Evolutionary conservation across 2,113 vertebrate genomes (phyloP).

Genomic region (Callipepla squamata): DNA sequence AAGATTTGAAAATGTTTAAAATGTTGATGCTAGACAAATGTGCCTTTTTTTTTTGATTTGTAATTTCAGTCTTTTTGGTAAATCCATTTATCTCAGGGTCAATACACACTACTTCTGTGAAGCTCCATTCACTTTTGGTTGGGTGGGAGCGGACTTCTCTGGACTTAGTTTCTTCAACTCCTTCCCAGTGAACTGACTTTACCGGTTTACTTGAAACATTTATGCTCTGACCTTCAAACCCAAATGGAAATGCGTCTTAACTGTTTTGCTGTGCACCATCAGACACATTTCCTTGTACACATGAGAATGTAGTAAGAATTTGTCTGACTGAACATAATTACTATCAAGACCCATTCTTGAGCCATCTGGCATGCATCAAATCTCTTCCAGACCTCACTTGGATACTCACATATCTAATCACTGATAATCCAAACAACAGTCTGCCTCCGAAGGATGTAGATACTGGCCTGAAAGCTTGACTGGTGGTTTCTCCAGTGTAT

Average conservation of each 20-base stretch:
- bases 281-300: background rate
- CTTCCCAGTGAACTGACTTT: background rate
- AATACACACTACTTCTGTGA: background rate
- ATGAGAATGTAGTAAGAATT: background rate
- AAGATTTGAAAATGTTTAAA: background rate
- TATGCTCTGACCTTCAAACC: background rate
- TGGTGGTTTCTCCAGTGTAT: background rate
- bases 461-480: background rate
- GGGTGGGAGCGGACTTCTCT: too few species aligned
- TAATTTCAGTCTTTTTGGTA: background rate
- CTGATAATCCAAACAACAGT: background rate
- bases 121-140: too few species aligned
- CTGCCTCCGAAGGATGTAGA: background rate
- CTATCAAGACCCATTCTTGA: background rate
- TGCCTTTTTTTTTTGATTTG: background rate
- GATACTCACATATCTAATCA: background rate
- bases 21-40: background rate
- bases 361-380: background rate
- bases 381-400: background rate
- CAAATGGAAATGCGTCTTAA: background rate
- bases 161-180: background rate
- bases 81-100: background rate
- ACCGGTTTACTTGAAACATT: background rate
- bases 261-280: background rate
- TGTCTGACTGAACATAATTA: background rate